Conservation (phyloP, 2,797 vertebrate species). For the Carcharodon carcharias region DNA sequence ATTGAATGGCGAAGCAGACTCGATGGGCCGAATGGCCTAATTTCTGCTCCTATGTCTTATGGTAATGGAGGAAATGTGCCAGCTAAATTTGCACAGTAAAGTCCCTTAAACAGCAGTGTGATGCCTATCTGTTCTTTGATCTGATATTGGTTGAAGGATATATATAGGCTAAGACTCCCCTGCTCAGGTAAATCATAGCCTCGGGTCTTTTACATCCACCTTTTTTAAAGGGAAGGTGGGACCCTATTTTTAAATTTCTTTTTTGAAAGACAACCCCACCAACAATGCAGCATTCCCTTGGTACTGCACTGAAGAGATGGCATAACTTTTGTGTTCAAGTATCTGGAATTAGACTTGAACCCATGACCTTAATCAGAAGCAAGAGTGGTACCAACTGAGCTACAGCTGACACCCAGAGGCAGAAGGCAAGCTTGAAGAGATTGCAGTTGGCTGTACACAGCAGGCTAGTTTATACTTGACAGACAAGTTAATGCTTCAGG, state of each 20-base stretch:
- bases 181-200: neutral
- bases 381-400: neutral
- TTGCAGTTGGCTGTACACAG: neutral
- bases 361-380: neutral
- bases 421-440: neutral
- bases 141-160: neutral
- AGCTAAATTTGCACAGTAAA: neutral
- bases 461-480: neutral
- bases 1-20: too few relatives aligned
- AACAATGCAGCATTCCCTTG: neutral
- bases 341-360: neutral
- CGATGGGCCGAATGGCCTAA: too few relatives aligned
- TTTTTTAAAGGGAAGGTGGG: neutral
- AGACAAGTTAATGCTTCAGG: neutral
- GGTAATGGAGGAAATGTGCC: neutral
- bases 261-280: neutral
- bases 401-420: neutral
- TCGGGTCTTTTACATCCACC: neutral
- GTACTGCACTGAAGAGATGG: neutral
- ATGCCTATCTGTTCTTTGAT: neutral
- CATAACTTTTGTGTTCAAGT: neutral
- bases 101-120: neutral
- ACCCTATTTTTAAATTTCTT: neutral
- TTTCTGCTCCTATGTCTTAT: too few relatives aligned
- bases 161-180: neutral